Percentiles rank a stretch among this genome's conserved stretches.
Conservation (phyloP, 1,140 invertebrate species). For the Nilaparvata lugens region DNA sequence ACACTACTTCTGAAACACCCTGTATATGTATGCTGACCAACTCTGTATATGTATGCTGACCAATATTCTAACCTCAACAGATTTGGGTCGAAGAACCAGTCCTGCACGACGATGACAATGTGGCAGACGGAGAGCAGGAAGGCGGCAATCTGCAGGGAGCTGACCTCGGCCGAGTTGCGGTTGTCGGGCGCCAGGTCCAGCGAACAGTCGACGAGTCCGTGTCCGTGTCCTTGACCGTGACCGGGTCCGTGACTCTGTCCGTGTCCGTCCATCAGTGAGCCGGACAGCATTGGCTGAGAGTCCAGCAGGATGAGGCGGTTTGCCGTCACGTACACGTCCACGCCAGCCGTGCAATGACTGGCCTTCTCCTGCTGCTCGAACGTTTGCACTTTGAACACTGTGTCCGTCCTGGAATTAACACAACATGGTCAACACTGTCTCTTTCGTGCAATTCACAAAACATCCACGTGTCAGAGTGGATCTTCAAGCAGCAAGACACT, state of each 20-base stretch:
- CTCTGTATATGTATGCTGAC: neutral
- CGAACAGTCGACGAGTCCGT: neutral
- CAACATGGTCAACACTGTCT: too few relatives aligned
- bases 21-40: neutral
- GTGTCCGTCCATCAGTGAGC: slow-evolving; percentile 45
- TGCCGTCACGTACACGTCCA: slow-evolving; percentile 52
- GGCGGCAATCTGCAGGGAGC: slow-evolving; percentile 68
- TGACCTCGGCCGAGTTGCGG: slow-evolving; percentile 52
- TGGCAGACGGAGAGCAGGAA: slow-evolving; percentile 86
- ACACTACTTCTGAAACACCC: too few relatives aligned
- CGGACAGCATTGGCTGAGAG: slow-evolving; percentile 52
- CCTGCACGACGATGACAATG: slow-evolving; percentile 73
- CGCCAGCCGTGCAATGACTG: slow-evolving; percentile 48
- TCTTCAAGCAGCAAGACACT: too few relatives aligned
- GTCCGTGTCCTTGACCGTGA: neutral
- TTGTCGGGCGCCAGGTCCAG: too few relatives aligned
- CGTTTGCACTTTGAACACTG: slow-evolving; percentile 18
- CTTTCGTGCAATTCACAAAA: too few relatives aligned
- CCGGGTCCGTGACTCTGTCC: neutral
- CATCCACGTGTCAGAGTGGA: too few relatives aligned
- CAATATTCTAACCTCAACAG: slow-evolving; percentile 45
- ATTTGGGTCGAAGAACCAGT: slow-evolving; percentile 75
- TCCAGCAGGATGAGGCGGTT: slow-evolving; percentile 53
- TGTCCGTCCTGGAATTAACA: slow-evolving; percentile 7
- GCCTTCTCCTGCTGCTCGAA: slow-evolving; percentile 38